Evolutionary conservation across 2,797 vertebrate species (phyloP).

Genomic region (Eulemur rubriventer): DNA sequence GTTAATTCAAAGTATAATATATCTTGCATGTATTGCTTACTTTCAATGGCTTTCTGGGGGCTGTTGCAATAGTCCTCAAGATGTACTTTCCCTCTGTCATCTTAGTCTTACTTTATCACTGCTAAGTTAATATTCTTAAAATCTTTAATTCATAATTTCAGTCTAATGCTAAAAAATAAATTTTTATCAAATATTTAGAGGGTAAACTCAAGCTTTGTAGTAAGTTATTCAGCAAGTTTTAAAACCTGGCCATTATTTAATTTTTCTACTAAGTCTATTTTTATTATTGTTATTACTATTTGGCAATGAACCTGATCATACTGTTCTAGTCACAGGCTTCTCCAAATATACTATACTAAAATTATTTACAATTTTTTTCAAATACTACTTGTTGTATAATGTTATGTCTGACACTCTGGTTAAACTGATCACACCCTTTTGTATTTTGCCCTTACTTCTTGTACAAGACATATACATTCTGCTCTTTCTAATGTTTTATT

Average conservation of each 20-base stretch:
- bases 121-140: not conserved
- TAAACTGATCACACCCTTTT: not conserved
- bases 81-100: not conserved
- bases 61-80: not conserved
- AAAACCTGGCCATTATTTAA: not conserved
- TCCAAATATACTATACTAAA: not conserved
- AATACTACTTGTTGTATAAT: not conserved
- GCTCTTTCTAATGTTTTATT: not conserved
- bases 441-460: not conserved
- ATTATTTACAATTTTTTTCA: not conserved
- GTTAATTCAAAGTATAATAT: not conserved
- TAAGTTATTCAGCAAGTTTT: not conserved
- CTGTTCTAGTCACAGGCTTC: not conserved
- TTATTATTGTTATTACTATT: not conserved
- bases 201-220: not conserved
- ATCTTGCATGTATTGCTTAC: not conserved
- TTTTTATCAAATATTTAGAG: not conserved
- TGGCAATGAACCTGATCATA: too few species aligned
- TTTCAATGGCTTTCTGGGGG: not conserved
- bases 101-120: not conserved
- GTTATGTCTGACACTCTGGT: not conserved
- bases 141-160: not conserved
- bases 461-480: not conserved
- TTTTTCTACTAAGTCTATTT: not conserved
- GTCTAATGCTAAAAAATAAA: not conserved